Evolutionary conservation across 2,888 invertebrate species (phyloP), one percentile per base, ranked within the genome.

Genomic region (Furcula furcula): DNA sequence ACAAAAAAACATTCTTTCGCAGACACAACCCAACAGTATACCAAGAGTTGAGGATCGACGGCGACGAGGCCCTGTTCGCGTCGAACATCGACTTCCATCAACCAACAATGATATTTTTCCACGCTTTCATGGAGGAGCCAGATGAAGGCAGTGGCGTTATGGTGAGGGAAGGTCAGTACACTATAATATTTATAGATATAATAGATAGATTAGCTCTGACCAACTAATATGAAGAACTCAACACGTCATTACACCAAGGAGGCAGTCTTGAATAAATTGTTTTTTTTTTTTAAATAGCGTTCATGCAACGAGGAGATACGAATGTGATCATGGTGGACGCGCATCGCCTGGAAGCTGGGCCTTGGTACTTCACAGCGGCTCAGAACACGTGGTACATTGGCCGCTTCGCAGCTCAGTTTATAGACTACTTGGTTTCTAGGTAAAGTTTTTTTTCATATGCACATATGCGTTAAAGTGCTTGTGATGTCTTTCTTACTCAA

Each of bases 321-420:
- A 92, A 92, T 59, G 72, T 92, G 2, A 90, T 93, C 20, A 80
- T 92, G 57, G 75, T 92, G 31, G 90, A 92, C 58, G 91, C 92
- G 5, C 83, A 74, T 1, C 72, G 85, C 4, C 67, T 92, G 26
- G 91, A 91, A 46, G 91, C 92, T 0, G 91, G 92, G 0, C 92
- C 92, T 0, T 92, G 92, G 92, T 93, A 93, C 71, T 74, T 90
- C 54, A 90, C 89, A 0, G 87, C 87, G 0, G 87, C 87, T 0
- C 85, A 89, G 50, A 92, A 92, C 68, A 92, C 92, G 0, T 85
- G 90, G 79, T 87, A 90, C 43, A 91, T 92, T 1, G 93, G 92
- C 0, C 75, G 84, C 31, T 91, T 90, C 52, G 86, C 90, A 0
- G 92, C 91, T 0, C 65, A 72, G 49, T 90, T 92, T 54, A 83